Percentiles rank a stretch among this genome's conserved stretches.
Conservation (phyloP, 2,888 invertebrate genomes). For the Erannis defoliaria region DNA sequence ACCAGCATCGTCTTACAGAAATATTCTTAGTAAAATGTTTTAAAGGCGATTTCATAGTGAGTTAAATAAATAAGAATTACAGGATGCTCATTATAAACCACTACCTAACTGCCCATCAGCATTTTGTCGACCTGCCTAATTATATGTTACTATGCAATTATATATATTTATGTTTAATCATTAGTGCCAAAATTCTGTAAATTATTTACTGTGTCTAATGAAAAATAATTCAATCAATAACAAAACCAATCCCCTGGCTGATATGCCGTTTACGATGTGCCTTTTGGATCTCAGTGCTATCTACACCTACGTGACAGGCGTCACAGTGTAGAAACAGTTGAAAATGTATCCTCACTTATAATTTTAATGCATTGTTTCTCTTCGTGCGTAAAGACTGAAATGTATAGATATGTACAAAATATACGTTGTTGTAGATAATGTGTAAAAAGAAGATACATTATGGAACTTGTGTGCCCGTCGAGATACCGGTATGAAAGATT, state of each 20-base stretch:
- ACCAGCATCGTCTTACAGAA: conserved; percentile 36
- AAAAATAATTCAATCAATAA: conserved; percentile 25
- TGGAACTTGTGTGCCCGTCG: conserved; percentile 64
- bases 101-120: conserved; percentile 62
- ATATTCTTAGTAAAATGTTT: conserved; percentile 42
- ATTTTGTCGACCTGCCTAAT: conserved; percentile 42
- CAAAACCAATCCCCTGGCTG: conserved; percentile 48
- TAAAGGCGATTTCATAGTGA: conserved; percentile 51
- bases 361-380: conserved; percentile 58
- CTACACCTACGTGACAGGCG: conserved; percentile 64
- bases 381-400: conserved; percentile 73
- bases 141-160: conserved; percentile 23
- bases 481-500: conserved; percentile 52
- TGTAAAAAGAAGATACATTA: conserved; percentile 64
- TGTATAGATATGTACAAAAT: conserved; percentile 72
- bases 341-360: conserved; percentile 45
- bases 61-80: conserved; percentile 62
- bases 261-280: conserved; percentile 72
- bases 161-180: conserved; percentile 21
- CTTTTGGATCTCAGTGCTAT: conserved; percentile 61
- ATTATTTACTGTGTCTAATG: conserved; percentile 32
- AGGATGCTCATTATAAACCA: conserved; percentile 80
- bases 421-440: conserved; percentile 69
- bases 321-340: conserved; percentile 45
- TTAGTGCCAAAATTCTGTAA: conserved; percentile 49